Evolutionary conservation across 1,140 invertebrate species (phyloP).

Genomic region (Sarcophaga bullata): DNA sequence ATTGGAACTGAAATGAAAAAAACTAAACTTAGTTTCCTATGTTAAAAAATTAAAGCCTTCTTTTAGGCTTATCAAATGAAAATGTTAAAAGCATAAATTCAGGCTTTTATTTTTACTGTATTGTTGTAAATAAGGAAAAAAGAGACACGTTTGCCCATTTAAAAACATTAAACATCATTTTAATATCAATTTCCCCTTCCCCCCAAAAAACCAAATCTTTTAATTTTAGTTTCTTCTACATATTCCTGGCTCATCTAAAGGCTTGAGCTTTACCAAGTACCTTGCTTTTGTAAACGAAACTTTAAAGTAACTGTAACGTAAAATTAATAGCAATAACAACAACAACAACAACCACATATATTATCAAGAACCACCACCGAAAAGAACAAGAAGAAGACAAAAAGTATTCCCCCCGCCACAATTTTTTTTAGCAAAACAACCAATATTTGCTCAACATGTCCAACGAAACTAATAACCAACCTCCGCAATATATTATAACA

Average conservation of each 20-base stretch:
- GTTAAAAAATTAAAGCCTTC: too few species aligned
- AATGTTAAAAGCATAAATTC: too few species aligned
- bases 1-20: too few species aligned
- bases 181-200: neutral
- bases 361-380: neutral
- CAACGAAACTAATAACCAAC: constrained; percentile 45
- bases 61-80: too few species aligned
- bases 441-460: constrained; percentile 43
- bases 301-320: neutral
- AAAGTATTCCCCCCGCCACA: neutral
- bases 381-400: neutral
- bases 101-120: too few species aligned
- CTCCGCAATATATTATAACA: constrained; percentile 64
- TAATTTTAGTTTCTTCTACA: neutral
- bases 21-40: too few species aligned
- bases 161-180: neutral
- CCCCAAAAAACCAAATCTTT: neutral
- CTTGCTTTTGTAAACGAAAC: neutral
- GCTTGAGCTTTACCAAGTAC: neutral
- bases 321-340: neutral
- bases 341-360: too few species aligned
- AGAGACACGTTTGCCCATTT: neutral
- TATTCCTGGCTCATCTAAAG: too few species aligned
- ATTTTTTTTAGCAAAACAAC: neutral
- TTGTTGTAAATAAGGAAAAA: neutral